Percentiles rank a stretch among this genome's conserved stretches.
phyloP scores from a whole-genome alignment of 2,113 vertebrate species.

The Cynopterus brachyotis region DNA sequence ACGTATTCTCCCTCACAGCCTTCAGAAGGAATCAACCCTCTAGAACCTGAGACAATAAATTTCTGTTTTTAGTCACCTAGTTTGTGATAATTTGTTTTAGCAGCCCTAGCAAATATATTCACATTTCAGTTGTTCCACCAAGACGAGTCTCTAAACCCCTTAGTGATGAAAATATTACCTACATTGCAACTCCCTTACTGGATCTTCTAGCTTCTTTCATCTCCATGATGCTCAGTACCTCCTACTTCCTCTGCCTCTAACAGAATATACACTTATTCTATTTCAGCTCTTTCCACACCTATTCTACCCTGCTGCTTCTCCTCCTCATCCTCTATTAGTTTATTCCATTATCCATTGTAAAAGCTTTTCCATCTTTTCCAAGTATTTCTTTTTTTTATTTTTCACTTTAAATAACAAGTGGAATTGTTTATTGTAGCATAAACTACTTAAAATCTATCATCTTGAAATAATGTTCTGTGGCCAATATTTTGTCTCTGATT shows the following conservation, averaged over 20 bases:
- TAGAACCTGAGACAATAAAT: neutral
- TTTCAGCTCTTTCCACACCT: neutral
- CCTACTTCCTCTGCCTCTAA: neutral
- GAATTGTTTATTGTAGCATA: neutral
- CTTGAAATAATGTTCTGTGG: neutral
- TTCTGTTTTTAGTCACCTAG: neutral
- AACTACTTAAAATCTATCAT: neutral
- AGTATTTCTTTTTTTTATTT: slow-evolving; percentile 12
- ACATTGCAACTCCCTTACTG: neutral
- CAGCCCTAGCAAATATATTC: neutral
- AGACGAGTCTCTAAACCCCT: neutral
- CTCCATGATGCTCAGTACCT: neutral
- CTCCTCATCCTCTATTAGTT: neutral
- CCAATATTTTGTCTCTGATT: neutral
- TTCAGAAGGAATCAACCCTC: neutral
- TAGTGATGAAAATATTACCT: neutral
- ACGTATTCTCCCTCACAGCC: neutral
- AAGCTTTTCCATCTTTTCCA: neutral
- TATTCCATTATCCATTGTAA: neutral
- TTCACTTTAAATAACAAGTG: neutral
- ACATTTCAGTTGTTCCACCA: neutral
- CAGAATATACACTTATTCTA: neutral
- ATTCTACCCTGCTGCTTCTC: neutral
- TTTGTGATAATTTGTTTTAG: neutral
- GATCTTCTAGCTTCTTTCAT: neutral